phyloP scores from a whole-genome alignment of 2,888 invertebrate species.

The Melanargia galathea region DNA sequence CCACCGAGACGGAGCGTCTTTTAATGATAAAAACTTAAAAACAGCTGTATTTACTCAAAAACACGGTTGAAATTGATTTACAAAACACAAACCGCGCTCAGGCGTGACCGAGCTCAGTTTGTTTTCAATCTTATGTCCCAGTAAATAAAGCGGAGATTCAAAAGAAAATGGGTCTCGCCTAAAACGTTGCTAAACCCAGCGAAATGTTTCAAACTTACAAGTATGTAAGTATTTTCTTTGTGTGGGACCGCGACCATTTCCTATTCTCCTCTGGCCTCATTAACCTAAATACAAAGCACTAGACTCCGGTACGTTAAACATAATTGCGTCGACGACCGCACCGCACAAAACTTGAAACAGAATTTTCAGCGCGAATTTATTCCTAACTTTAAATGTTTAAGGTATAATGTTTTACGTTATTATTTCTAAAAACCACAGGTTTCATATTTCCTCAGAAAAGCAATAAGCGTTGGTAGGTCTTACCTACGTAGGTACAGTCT shows the following conservation, averaged over 20 bases:
- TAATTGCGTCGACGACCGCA: constrained; percentile 28
- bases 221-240: constrained; percentile 17
- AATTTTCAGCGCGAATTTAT: constrained; percentile 17
- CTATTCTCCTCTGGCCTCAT: constrained; percentile 45
- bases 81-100: too few species aligned
- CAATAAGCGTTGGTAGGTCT: too few species aligned
- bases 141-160: too few species aligned
- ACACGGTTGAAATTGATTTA: too few species aligned
- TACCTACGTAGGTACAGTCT: too few species aligned
- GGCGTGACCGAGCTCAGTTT: too few species aligned
- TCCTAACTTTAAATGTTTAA: background rate
- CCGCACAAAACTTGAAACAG: constrained; percentile 23
- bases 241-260: constrained; percentile 28
- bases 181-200: background rate
- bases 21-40: too few species aligned
- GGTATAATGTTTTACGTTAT: background rate
- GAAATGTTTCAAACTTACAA: constrained; percentile 21
- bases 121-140: too few species aligned
- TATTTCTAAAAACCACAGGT: too few species aligned
- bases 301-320: constrained; percentile 32
- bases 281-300: constrained; percentile 49
- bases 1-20: too few species aligned
- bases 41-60: too few species aligned
- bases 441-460: too few species aligned
- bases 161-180: background rate